phyloP scores from a whole-genome alignment of 2,113 vertebrate genomes.

The Nyctibius bracteatus region DNA sequence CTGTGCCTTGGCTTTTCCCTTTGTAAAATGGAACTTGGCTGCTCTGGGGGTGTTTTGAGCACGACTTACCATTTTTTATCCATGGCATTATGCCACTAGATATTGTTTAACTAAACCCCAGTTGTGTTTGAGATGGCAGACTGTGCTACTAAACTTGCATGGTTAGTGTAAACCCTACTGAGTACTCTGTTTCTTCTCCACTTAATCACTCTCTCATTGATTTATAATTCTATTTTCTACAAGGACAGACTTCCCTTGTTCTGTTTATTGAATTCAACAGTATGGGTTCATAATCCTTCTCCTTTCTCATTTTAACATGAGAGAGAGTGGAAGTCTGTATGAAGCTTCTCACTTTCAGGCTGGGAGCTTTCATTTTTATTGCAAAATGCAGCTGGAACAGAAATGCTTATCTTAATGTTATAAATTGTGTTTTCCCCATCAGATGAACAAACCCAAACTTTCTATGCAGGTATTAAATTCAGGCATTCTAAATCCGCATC shows the following conservation, averaged over 20 bases:
- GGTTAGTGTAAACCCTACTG: not conserved
- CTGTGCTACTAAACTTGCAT: not conserved
- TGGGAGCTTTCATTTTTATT: not conserved
- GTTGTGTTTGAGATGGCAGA: not conserved
- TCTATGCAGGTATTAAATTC: not conserved
- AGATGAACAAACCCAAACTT: not conserved
- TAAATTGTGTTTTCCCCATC: not conserved
- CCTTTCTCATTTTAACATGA: slow-evolving; percentile 23
- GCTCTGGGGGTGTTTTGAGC: not conserved
- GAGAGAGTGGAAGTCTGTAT: not conserved
- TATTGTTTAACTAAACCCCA: slow-evolving; percentile 7
- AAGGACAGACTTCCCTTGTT: slow-evolving; percentile 50
- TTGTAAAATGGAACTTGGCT: not conserved
- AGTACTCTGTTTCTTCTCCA: slow-evolving; percentile 14
- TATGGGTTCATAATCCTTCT: slow-evolving; percentile 30
- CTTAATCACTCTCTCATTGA: slow-evolving; percentile 43
- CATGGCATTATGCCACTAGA: not conserved
- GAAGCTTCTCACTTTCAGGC: slow-evolving; percentile 12
- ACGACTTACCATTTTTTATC: slow-evolving; percentile 16
- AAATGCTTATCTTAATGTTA: not conserved
- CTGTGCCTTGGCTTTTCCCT: not conserved
- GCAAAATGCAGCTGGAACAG: not conserved
- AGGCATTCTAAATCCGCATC: not conserved
- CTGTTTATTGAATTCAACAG: slow-evolving; percentile 46
- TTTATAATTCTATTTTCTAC: slow-evolving; percentile 58